Evolutionary conservation across 2,888 invertebrate genomes (phyloP), one percentile per base, ranked within the genome.

Genomic region (Calephelis perditalis): DNA sequence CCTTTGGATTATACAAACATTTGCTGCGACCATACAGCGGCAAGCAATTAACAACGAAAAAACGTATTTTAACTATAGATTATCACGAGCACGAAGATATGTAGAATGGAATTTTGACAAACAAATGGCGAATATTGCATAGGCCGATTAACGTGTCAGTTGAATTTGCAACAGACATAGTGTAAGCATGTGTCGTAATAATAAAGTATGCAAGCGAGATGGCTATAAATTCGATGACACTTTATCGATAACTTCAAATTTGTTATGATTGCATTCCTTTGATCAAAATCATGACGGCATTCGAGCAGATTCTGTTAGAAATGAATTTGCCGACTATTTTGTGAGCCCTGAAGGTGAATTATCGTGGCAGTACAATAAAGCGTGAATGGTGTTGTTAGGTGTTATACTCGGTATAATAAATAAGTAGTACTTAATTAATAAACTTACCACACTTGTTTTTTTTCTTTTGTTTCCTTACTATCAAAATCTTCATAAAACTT

Each of bases 331-430:
- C 58, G 52, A 64, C 59, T 65, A 62, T 62, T 65, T 66, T 63
- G 61, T 65, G 62, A 62, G 63, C 59, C 61, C 63, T 61, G 65
- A 61, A 63, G 63, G 64, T 63, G 58, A 61, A 62, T 64, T 66
- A 62, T 60, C 66, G 61, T 66, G 64, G 66, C 66, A 66, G 63
- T 63, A 61, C 62, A 64, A 66, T 66, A 66, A 66, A 66, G 62
- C 59, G 61, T 65, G 62, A 62, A 49, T 52, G 57, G 54, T 57
- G 56, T 56, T 57, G 56, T 56, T 60, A 46, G 56, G 60, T 26
- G 5, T 15, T 59, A 62, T 65, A 63, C 59, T 58, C 58, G 43
- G 56, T 62, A 62, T 63, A 63, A 62, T 63, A 63, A 64, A 66
- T 66, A 63, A 8, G 15, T 47, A 47, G 47, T 47, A 47, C 12